phyloP scores from a whole-genome alignment of 2,113 vertebrate species.

The Ptychochromis oligacanthus region DNA sequence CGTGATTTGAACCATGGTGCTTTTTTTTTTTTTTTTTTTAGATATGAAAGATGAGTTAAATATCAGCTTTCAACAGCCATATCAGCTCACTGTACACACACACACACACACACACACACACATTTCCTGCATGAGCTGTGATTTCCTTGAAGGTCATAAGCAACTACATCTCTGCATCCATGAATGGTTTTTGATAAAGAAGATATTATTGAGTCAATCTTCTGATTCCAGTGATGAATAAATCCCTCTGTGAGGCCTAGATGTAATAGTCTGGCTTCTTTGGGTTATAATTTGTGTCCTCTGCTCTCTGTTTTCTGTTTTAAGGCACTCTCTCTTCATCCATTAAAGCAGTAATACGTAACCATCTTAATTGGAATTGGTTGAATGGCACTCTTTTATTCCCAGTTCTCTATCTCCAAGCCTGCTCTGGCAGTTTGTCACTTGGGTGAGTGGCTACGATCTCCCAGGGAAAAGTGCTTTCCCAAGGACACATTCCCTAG shows the following conservation, averaged over 20 bases:
- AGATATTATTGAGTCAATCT: not conserved
- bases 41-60: too few relatives aligned
- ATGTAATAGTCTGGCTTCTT: not conserved
- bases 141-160: not conserved
- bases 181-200: not conserved
- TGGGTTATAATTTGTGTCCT: not conserved
- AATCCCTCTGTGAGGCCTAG: not conserved
- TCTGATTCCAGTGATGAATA: not conserved
- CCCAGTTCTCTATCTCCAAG: not conserved
- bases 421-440: slow-evolving; percentile 6
- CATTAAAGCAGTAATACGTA: not conserved
- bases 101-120: not conserved
- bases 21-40: too few relatives aligned
- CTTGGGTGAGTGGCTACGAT: not conserved
- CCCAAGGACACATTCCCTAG: slow-evolving; percentile 1
- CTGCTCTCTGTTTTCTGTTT: not conserved
- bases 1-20: too few relatives aligned
- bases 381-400: not conserved
- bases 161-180: not conserved
- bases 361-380: not conserved
- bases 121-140: not conserved
- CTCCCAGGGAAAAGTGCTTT: not conserved
- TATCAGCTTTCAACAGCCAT: too few relatives aligned
- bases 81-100: too few relatives aligned
- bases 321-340: not conserved